A percentile compares a stretch with the other conserved stretches of the same genome.
Conservation (phyloP, 2,797 vertebrate species). For the Gymnocypris eckloni region DNA sequence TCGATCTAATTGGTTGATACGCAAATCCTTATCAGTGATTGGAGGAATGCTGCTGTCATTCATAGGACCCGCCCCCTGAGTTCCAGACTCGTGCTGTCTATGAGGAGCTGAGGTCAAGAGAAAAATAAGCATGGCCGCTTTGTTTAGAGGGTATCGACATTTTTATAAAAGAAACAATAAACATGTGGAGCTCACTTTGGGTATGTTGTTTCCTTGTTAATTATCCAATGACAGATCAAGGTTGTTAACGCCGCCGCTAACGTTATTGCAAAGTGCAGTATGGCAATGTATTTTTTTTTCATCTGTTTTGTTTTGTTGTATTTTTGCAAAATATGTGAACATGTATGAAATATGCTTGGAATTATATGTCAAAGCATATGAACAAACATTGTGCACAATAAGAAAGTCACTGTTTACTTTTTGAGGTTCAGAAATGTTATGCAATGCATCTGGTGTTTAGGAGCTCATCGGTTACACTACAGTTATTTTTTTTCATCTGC, state of each 20-base stretch:
- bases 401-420: no score
- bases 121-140: conserved; percentile 80
- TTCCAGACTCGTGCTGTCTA: conserved; percentile 63
- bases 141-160: conserved; percentile 74
- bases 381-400: no score
- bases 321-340: background rate
- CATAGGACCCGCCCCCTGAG: conserved; percentile 42
- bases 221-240: background rate
- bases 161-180: conserved; percentile 69
- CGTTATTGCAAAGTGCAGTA: background rate
- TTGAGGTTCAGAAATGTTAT: no score
- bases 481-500: background rate
- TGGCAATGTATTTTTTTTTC: background rate
- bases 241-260: background rate
- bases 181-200: conserved; percentile 72
- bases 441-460: background rate
- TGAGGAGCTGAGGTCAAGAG: no score
- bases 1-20: background rate
- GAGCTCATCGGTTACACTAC: background rate
- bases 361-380: background rate
- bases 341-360: background rate
- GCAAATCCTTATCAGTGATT: conserved; percentile 24
- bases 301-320: conserved; percentile 7
- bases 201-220: conserved; percentile 65
- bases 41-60: conserved; percentile 46